Evolutionary conservation across 1,140 invertebrate genomes (phyloP), one percentile per base, ranked within the genome.

Genomic region (Drosophila virilis): DNA sequence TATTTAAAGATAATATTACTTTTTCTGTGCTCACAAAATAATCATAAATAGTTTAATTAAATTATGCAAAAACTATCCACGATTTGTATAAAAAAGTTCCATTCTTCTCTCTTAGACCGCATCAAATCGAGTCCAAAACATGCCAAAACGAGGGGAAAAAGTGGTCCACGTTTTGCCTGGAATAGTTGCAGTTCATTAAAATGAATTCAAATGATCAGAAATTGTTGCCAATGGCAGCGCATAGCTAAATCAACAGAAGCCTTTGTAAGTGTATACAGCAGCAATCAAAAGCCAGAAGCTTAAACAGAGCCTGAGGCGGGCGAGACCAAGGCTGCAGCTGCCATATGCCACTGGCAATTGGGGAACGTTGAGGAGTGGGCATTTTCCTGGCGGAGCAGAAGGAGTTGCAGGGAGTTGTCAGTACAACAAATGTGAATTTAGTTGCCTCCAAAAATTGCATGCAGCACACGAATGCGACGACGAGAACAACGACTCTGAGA

Each of bases 341-440:
- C 46, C 46, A 58, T 58, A 58, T 58, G 40, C 22, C 12, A 13
- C 10, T 7, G 6, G 12, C 17, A 42, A 15, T 2, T 35, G 15
- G 10, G 45, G 10, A 15, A n/a, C 2, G 33, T 7, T 9, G 42
- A 22, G 22, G 22, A 22, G 22, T 10, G 48, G 12, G n/a, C 15
- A 37, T 28, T 33, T 9, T 5, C 4, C 22, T 28, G 22, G 22
- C 22, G 0, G 45, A 46, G 35, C 32, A 13, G n/a, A 9, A 33
- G 51, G 5, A 9, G 62, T 9, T 8, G 37, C 10, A n/a, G 46
- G 15, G 54, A 45, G 51, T 37, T 38, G 66, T 57, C 50, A 46
- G 51, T 45, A 77, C 74, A 84, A 52, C 81, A 86, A 85, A 85
- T 85, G 81, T 75, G 81, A 85, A 85, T 85, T 85, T 85, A 80